These are phyloP conservation scores for Philereme vetulata DNA, from an alignment of 2,888 invertebrate genomes.

Conservation along the genomic window DNA sequence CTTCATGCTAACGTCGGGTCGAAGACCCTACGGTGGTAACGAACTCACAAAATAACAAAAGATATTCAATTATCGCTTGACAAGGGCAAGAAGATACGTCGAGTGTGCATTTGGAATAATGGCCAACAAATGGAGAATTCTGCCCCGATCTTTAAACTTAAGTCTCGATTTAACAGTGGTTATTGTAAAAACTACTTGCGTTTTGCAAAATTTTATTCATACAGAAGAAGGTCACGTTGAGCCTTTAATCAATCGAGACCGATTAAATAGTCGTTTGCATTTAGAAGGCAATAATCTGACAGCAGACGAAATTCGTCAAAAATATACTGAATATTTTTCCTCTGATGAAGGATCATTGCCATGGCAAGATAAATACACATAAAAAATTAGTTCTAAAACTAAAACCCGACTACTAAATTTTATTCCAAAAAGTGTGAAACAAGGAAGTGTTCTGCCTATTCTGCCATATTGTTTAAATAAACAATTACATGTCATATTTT, in stretches of 20 bases:
- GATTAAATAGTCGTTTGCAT: conserved; percentile 28
- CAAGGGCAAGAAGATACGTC: conserved; percentile 26
- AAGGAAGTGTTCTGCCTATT: too few relatives aligned
- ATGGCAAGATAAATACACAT: conserved; percentile 32
- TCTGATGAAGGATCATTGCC: conserved; percentile 37
- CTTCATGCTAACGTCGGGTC: too few relatives aligned
- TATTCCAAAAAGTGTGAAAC: too few relatives aligned
- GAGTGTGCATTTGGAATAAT: conserved; percentile 35
- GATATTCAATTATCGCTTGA: conserved; percentile 24
- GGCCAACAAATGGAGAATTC: conserved; percentile 39
- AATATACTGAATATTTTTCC: conserved; percentile 41
- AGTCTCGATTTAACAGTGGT: conserved; percentile 32
- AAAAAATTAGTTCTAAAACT: too few relatives aligned
- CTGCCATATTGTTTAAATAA: too few relatives aligned
- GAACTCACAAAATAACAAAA: conserved; percentile 6
- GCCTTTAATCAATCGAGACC: conserved; percentile 38
- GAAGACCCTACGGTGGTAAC: too few relatives aligned
- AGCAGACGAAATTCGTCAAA: too few relatives aligned
- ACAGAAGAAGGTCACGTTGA: conserved; percentile 38
- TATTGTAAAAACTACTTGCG: conserved; percentile 40
- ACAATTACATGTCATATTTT: too few relatives aligned
- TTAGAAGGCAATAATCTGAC: conserved; percentile 16
- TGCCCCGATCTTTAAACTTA: conserved; percentile 26
- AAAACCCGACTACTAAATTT: too few relatives aligned
- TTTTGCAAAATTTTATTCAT: conserved; percentile 32